Evolutionary conservation across 2,888 invertebrate genomes (phyloP).

Genomic region (Torymus texanus): DNA sequence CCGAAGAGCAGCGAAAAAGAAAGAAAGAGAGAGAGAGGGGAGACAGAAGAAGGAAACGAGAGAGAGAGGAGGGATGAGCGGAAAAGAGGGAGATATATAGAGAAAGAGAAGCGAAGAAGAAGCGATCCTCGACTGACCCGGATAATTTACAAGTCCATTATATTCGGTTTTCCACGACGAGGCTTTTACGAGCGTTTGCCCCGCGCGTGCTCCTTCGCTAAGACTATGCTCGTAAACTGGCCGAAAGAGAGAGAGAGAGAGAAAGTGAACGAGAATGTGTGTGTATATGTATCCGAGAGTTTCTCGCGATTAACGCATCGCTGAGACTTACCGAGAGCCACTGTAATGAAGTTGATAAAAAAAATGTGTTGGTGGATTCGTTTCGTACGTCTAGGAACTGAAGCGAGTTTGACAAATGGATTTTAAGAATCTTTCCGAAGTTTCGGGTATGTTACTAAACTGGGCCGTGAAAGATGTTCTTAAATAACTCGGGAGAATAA

Average conservation of each 20-base stretch:
- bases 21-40: background rate
- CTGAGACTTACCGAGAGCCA: constrained; percentile 12
- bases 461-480: background rate
- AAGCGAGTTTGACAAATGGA: no score
- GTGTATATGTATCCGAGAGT: constrained; percentile 20
- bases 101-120: constrained; percentile 33
- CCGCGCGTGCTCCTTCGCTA: constrained; percentile 8
- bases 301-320: constrained; percentile 9
- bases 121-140: constrained; percentile 56
- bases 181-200: constrained; percentile 61
- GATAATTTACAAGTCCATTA: constrained; percentile 67
- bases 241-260: background rate
- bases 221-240: constrained; percentile 58
- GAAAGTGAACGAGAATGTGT: background rate
- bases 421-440: background rate
- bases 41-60: background rate
- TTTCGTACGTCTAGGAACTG: no score
- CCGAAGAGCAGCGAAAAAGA: constrained; percentile 44
- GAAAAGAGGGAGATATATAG: background rate
- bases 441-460: no score
- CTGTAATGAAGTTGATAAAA: constrained; percentile 14
- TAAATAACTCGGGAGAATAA: constrained; percentile 1
- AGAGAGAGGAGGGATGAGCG: background rate
- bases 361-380: background rate
- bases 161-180: constrained; percentile 62